Base-by-base conservation (phyloP, 2,797 vertebrate species). In the Naso thynnoides region DNA sequence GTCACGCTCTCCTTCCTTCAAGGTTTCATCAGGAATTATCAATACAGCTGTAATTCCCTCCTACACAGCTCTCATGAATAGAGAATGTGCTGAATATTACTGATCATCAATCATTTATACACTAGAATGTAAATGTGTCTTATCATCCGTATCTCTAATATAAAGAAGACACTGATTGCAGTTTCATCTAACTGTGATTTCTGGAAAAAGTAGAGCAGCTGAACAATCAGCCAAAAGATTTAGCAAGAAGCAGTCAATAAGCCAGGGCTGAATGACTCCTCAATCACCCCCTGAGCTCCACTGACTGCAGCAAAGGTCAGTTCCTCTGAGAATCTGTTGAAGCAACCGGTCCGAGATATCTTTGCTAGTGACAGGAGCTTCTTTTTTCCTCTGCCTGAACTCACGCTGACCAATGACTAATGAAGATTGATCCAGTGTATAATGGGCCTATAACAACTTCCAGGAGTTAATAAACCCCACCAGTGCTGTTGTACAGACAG, bases 341-440 rank as follows among this genome's bases (percentile, higher is more conserved):
- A 90, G 68, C 27, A 16, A 74, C 54, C 15, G 27, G 59, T 47
- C 60, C 63, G 57, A 78, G 84, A 88, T 89, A 88, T 89, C 86
- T 85, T 50, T 21, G 49, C 39, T 41, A 15, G 71, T 81, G 82
- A 90, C 88, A 85, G 82, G 63, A 81, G 60, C 61, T 29, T 77
- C 47, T 86, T 80, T 86, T 86, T 83, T 84, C 80, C n/a, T 64
- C 59, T 66, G 67, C 42, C 45, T 65, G 63, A 87, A 76, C 70
- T 75, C 66, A 70, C 41, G 5, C 73, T 69, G 60, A 87, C 77
- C 89, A 85, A 33, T 90, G 83, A 92, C 87, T 91, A 91, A 90
- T 86, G 85, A 92, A 89, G 90, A 90, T 84, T 73, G 80, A 92
- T 89, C 48, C 57, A 45, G 61, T 85, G 59, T 83, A 84, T 87